Conservation (phyloP, 2,888 invertebrate genomes). For the Ditula angustiorana region DNA sequence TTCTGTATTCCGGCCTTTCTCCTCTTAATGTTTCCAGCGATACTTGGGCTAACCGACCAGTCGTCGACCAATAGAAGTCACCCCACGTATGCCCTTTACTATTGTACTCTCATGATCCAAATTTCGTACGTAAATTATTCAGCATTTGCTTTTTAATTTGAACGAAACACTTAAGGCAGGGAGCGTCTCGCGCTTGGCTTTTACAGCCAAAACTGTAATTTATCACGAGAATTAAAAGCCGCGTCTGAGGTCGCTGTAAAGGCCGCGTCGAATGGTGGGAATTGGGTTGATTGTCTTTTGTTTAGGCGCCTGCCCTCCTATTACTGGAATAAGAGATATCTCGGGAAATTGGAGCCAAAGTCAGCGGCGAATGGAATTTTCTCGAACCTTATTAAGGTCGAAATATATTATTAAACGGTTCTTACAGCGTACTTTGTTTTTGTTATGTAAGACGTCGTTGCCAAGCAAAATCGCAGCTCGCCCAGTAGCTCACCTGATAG, state of each 20-base stretch:
- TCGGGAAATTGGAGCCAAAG: not conserved
- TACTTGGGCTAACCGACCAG: no score
- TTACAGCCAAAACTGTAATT: constrained; percentile 60
- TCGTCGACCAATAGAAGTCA: no score
- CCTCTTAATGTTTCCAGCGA: no score
- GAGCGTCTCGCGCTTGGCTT: not conserved
- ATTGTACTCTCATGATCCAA: no score
- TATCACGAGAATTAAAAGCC: constrained; percentile 69
- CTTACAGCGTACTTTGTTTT: no score
- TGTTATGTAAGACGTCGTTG: no score
- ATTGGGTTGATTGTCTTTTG: constrained; percentile 12
- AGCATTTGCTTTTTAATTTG: constrained; percentile 7
- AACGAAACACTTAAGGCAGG: not conserved
- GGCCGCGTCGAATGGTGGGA: not conserved
- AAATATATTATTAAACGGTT: not conserved
- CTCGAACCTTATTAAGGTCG: not conserved
- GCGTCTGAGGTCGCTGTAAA: constrained; percentile 57
- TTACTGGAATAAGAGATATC: constrained; percentile 2
- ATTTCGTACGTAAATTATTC: no score
- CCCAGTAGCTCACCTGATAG: no score
- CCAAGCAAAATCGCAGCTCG: no score
- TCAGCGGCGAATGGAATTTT: not conserved
- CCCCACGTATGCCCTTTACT: no score
- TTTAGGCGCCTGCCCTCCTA: not conserved
- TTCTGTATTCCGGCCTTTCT: no score